A percentile compares a stretch with the other conserved stretches of the same genome.
Conservation (phyloP, 2,113 vertebrate genomes). For the Tachuris rubrigastra region DNA sequence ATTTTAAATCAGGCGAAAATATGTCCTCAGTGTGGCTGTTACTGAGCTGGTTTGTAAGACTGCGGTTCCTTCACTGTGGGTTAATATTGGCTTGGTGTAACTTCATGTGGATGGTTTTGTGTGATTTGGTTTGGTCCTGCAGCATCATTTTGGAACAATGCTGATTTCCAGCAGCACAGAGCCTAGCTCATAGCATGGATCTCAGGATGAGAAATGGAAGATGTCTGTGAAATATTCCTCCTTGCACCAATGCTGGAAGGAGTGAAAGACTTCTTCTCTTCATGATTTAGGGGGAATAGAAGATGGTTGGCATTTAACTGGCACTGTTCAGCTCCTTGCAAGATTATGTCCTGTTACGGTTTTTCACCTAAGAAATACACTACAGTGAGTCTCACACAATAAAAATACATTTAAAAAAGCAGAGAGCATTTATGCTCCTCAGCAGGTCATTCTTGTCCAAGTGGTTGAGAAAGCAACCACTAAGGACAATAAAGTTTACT, state of each 20-base stretch:
- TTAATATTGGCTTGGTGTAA: background rate
- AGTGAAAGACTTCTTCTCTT: background rate
- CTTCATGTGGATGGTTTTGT: fast-evolving
- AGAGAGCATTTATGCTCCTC: background rate
- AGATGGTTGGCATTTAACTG: background rate
- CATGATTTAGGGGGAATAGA: background rate
- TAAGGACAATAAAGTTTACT: background rate
- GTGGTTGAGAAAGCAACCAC: background rate
- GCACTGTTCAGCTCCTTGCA: background rate
- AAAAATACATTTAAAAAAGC: background rate
- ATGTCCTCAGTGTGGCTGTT: fast-evolving
- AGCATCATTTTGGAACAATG: background rate
- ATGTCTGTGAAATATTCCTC: background rate
- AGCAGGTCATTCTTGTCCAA: background rate
- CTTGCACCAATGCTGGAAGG: background rate
- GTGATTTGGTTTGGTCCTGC: background rate
- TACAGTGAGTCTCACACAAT: background rate
- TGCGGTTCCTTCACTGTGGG: background rate
- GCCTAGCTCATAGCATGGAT: background rate
- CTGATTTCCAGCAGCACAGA: background rate
- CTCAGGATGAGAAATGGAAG: background rate
- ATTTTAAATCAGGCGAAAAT: background rate
- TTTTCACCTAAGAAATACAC: background rate
- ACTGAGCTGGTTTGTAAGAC: fast-evolving
- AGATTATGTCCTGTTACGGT: background rate